phyloP scores from a whole-genome alignment of 2,888 invertebrate genomes.

The Mythimna albipuncta region DNA sequence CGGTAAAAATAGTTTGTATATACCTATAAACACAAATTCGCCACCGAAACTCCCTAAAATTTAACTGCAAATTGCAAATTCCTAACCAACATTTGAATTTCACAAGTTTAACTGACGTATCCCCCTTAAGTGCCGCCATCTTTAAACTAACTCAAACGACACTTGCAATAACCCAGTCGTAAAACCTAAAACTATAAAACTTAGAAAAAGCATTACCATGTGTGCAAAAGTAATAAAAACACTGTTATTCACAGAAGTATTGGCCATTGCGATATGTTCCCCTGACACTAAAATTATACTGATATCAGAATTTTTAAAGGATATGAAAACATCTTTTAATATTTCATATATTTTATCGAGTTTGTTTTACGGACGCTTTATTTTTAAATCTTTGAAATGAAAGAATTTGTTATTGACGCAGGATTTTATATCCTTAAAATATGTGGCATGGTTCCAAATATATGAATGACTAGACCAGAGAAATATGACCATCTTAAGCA shows the following conservation, averaged over 20 bases:
- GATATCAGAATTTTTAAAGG: constrained; percentile 38
- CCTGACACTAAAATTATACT: constrained; percentile 51
- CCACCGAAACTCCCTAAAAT: not conserved
- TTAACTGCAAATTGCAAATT: not conserved
- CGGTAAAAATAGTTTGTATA: no score
- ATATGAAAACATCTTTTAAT: constrained; percentile 52
- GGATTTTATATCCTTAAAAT: not conserved
- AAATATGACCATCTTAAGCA: no score
- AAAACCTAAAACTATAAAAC: constrained; percentile 67
- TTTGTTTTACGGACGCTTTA: constrained; percentile 22
- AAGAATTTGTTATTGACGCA: not conserved
- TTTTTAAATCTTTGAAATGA: constrained; percentile 2
- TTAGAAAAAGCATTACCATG: constrained; percentile 70
- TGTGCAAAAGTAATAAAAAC: constrained; percentile 68
- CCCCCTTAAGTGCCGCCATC: constrained; percentile 31
- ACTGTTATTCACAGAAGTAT: constrained; percentile 61
- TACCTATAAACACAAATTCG: no score
- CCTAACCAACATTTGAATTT: not conserved
- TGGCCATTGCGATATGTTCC: constrained; percentile 49
- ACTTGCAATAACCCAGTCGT: constrained; percentile 55
- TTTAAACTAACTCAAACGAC: constrained; percentile 41
- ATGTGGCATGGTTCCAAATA: not conserved
- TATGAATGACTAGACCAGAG: no score
- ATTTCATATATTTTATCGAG: constrained; percentile 40
- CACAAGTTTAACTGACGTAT: not conserved